These are phyloP conservation scores for Python bivittatus DNA, from an alignment of 2,113 vertebrate genomes.

Conservation along the genomic window DNA sequence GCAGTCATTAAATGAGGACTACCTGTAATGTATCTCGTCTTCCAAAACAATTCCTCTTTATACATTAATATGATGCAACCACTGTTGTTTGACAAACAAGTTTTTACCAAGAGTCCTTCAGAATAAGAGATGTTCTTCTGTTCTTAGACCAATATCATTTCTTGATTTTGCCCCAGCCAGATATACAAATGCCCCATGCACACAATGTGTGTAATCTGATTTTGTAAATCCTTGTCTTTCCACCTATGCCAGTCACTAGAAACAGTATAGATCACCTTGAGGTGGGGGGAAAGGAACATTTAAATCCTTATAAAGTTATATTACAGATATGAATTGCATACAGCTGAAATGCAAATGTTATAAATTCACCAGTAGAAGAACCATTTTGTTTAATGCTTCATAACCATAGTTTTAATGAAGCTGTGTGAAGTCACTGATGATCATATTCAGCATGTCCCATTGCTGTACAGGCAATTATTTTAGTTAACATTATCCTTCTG, in stretches of 20 bases:
- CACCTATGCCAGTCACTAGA: background rate
- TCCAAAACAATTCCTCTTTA: background rate
- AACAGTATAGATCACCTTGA: background rate
- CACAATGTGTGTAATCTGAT: background rate
- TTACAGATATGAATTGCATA: too few relatives aligned
- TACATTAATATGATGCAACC: constrained; percentile 1
- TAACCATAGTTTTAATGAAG: background rate
- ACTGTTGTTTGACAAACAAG: background rate
- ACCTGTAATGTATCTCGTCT: background rate
- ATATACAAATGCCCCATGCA: background rate
- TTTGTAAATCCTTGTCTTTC: constrained; percentile 1
- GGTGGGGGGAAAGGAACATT: too few relatives aligned
- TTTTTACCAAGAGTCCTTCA: accelerated
- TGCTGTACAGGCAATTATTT: background rate
- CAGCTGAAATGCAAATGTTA: background rate
- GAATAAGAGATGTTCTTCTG: background rate
- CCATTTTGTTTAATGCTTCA: background rate
- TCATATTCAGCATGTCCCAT: background rate
- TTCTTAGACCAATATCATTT: background rate
- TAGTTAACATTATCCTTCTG: background rate
- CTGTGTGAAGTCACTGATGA: background rate
- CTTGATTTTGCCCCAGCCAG: background rate
- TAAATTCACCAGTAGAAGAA: background rate
- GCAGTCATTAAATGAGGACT: background rate
- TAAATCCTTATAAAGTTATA: too few relatives aligned